Evolutionary conservation across 2,113 vertebrate genomes (phyloP).

Genomic region (Anguilla rostrata): DNA sequence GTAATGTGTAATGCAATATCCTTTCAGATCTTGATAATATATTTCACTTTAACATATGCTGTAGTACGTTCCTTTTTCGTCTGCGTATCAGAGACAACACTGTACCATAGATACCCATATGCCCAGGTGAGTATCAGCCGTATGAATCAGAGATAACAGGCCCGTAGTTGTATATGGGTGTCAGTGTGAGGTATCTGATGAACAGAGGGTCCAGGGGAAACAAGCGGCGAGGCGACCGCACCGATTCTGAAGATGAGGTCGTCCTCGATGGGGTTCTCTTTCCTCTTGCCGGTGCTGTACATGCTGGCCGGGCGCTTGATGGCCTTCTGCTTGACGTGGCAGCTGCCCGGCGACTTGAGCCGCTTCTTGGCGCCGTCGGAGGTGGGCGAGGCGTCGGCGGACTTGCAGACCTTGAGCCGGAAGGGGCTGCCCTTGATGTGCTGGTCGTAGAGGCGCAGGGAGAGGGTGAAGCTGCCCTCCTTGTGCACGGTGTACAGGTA

Average conservation of each 20-base stretch:
- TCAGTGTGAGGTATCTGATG: too few relatives aligned
- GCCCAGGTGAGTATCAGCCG: too few relatives aligned
- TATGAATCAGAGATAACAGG: too few relatives aligned
- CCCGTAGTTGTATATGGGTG: too few relatives aligned
- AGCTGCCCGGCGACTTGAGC: conserved; percentile 87
- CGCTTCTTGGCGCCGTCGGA: conserved; percentile 86
- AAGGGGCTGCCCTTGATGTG: conserved; percentile 95
- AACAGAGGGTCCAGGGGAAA: too few relatives aligned
- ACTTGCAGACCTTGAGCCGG: conserved; percentile 85
- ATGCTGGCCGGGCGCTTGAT: conserved; percentile 92
- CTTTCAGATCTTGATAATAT: too few relatives aligned
- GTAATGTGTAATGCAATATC: too few relatives aligned
- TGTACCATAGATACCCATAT: too few relatives aligned
- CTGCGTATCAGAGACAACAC: too few relatives aligned
- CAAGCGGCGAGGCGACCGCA: conserved; percentile 49
- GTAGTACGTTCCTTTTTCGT: too few relatives aligned
- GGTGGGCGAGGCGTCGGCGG: conserved; percentile 79
- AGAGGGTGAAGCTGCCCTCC: conserved; percentile 86
- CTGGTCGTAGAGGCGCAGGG: conserved; percentile 87
- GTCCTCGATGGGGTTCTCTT: conserved; percentile 94
- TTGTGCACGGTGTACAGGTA: conserved; percentile 85
- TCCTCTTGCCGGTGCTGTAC: conserved; percentile 93
- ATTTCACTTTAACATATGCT: too few relatives aligned
- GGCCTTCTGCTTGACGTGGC: conserved; percentile 89
- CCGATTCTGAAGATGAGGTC: conserved; percentile 93